Evolutionary conservation across 2,797 vertebrate genomes (phyloP).

Genomic region (Acropternis orthonyx): DNA sequence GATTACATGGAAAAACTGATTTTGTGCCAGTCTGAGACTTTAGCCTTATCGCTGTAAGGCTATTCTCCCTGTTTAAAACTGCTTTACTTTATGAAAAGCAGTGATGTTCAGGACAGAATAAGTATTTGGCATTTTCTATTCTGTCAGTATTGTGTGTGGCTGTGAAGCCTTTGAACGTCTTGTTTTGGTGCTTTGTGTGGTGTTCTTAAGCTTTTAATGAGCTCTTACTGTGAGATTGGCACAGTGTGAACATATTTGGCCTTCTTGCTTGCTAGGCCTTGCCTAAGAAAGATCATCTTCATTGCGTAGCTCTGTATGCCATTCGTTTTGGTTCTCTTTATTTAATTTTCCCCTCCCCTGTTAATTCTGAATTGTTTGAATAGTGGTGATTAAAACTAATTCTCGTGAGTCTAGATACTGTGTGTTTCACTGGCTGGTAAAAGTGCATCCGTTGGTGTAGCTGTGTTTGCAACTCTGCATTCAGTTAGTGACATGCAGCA

Average conservation of each 20-base stretch:
- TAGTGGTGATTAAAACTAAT: neutral
- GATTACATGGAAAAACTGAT: neutral
- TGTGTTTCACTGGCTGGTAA: neutral
- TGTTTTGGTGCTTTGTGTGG: neutral
- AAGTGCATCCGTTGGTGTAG: neutral
- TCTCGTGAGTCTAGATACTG: rapidly evolving
- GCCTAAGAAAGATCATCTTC: neutral
- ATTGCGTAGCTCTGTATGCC: neutral
- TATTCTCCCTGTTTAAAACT: neutral
- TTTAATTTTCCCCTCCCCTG: neutral
- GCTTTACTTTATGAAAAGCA: neutral
- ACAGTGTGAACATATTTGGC: neutral
- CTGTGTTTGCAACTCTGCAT: rapidly evolving
- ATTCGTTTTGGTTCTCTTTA: neutral
- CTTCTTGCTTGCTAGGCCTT: neutral
- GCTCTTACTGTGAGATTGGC: neutral
- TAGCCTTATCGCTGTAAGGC: neutral
- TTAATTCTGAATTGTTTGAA: neutral
- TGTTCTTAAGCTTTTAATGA: neutral
- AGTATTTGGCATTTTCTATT: neutral
- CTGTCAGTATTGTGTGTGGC: neutral
- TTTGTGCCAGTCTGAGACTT: neutral
- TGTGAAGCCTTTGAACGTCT: neutral
- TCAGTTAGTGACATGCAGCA: neutral
- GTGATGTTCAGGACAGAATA: neutral